A percentile compares a stretch with the other conserved stretches of the same genome.
These are phyloP conservation scores for Anastatus disparis DNA, from an alignment of 1,140 invertebrate species.

Conservation along the genomic window DNA sequence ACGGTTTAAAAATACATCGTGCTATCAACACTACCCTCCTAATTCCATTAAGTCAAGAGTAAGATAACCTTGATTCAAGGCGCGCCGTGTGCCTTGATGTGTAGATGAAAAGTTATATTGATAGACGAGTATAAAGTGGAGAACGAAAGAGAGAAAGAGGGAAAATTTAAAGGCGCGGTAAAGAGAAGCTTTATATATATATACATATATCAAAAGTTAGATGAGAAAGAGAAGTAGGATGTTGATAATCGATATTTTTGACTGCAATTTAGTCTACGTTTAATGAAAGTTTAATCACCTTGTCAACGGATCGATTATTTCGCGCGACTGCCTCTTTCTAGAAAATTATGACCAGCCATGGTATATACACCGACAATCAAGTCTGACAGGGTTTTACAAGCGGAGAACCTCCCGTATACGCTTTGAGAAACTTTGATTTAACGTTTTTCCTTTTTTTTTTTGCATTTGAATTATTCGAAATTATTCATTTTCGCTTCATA, in stretches of 20 bases:
- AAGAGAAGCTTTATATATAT: no score
- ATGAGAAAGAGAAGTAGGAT: slow-evolving; percentile 40
- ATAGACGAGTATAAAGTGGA: no score
- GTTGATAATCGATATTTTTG: slow-evolving; percentile 57
- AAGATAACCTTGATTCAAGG: slow-evolving; percentile 51
- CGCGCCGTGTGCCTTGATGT: no score
- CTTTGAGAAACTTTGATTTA: no score
- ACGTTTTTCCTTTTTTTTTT: no score
- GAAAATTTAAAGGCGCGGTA: no score
- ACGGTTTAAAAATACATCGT: background rate
- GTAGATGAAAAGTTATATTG: no score
- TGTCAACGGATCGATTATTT: slow-evolving; percentile 59
- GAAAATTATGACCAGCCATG: no score
- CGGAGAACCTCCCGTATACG: no score
- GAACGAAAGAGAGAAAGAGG: slow-evolving; percentile 31
- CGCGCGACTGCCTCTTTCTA: slow-evolving; percentile 50
- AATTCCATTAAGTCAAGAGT: slow-evolving; percentile 51
- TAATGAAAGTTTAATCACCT: slow-evolving; percentile 64
- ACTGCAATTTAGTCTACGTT: slow-evolving; percentile 61
- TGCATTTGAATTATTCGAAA: no score
- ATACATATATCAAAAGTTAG: no score
- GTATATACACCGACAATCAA: background rate
- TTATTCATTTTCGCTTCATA: no score
- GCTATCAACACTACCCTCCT: slow-evolving; percentile 49
- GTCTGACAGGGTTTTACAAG: background rate